Base-by-base conservation (phyloP, 2,797 vertebrate genomes). In the Gorsachius magnificus region DNA sequence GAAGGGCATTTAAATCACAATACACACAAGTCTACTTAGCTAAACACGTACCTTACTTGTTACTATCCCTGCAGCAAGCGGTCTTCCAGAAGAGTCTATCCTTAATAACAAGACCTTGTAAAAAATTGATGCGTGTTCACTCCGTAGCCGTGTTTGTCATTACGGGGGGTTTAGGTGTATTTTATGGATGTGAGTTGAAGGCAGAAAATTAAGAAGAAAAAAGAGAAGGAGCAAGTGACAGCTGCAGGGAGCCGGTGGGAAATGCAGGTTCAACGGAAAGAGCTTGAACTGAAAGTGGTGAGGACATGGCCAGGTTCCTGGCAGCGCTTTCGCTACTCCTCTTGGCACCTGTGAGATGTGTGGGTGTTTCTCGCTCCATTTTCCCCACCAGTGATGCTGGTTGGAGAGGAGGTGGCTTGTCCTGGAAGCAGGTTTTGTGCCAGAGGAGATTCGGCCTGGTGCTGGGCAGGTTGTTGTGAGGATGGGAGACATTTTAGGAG, bases 1-100 rank as follows among this genome's bases (percentile, higher is more conserved):
- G 56, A 90, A 78, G 82, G 45, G 13, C 45, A 74, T 83, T 94
- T 77, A 77, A 90, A 90, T 72, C 71, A 61, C 71, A 94, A 29
- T n/a, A 43, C 68, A 71, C 53, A 48, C 9, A 50, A 50, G 22
- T 79, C 26, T 38, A 41, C 53, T 64, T 54, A 83, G 35, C 18
- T 82, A 68, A 90, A 77, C 25, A 57, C 31, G 35, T 57, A 80
- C 76, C 38, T 89, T 38, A 80, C 19, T 50, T 83, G 60, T 75
- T 70, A 36, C n/a, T 63, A 38, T 43, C 66, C 54, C 72, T 3
- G 3, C 60, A 92, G 68, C 50, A 68, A 81, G 48, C 2, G 6
- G 26, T 68, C 38, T 63, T 79, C 45, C 68, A 75, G 83, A 82
- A 79, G 6, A 61, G 29, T 25, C 71, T 68, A 15, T 6, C 36